These are phyloP conservation scores for Thinocorus orbignyianus DNA, from an alignment of 2,113 vertebrate genomes.

Conservation along the genomic window DNA sequence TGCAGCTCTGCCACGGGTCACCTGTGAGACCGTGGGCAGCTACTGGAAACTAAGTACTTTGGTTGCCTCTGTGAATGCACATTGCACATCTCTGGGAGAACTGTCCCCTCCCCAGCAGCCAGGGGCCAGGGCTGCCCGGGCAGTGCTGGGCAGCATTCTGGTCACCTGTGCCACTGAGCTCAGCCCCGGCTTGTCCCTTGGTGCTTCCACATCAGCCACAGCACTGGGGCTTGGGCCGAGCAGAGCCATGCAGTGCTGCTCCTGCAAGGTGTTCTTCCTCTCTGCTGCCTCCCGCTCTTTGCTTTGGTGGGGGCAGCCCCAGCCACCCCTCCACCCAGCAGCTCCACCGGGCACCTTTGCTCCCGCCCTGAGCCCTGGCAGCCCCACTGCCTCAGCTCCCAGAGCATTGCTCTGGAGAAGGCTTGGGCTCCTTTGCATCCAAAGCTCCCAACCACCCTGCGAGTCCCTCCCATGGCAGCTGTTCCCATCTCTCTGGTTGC, in stretches of 20 bases:
- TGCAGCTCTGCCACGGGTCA: background rate
- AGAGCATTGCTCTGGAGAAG: background rate
- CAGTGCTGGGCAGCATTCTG: background rate
- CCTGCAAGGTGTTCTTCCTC: background rate
- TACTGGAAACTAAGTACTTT: background rate
- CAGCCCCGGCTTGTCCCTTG: background rate
- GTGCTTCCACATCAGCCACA: background rate
- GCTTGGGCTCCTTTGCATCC: background rate
- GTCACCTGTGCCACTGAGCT: background rate
- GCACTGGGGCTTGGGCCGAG: background rate
- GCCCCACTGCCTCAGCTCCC: background rate
- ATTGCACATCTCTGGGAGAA: background rate
- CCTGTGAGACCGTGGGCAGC: background rate
- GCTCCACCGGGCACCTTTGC: background rate
- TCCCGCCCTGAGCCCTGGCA: background rate
- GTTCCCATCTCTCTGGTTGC: too few relatives aligned
- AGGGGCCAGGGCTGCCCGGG: background rate
- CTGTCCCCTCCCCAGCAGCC: background rate
- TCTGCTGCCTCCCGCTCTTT: background rate
- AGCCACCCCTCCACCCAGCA: too few relatives aligned
- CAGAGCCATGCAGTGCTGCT: background rate
- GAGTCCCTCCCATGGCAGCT: background rate
- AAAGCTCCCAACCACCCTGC: background rate
- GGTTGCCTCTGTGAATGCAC: background rate
- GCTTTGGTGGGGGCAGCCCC: background rate